Evolutionary conservation across 2,113 vertebrate genomes (phyloP).

Genomic region (Caloenas nicobarica): DNA sequence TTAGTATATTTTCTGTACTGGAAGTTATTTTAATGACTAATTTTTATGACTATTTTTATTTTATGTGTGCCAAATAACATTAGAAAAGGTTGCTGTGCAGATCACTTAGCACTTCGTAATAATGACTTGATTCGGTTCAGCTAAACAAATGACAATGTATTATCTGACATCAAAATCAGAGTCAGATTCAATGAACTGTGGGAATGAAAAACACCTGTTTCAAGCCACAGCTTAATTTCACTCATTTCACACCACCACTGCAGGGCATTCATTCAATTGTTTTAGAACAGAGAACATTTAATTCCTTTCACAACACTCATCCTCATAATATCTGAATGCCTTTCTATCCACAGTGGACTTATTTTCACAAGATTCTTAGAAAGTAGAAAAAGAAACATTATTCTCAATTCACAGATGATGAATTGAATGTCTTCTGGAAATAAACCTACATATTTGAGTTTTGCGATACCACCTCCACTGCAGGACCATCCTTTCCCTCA

Average conservation of each 20-base stretch:
- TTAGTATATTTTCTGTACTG: not conserved
- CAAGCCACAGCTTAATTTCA: not conserved
- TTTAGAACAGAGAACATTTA: not conserved
- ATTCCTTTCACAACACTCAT: not conserved
- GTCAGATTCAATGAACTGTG: not conserved
- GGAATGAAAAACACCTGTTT: constrained; percentile 11
- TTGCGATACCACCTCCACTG: not conserved
- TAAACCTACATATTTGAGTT: not conserved
- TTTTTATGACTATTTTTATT: not conserved
- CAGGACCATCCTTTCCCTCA: not conserved
- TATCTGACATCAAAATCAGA: not conserved
- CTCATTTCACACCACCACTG: not conserved
- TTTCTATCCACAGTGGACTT: not conserved
- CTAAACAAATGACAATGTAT: not conserved
- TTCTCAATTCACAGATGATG: not conserved
- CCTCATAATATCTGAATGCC: not conserved
- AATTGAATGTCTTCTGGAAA: not conserved
- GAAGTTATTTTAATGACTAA: not conserved
- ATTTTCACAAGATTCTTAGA: not conserved
- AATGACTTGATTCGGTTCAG: not conserved
- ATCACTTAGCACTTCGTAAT: not conserved
- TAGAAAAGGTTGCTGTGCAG: not conserved
- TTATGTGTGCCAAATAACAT: not conserved
- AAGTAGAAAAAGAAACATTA: not conserved
- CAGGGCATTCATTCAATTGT: not conserved